Conservation (phyloP, 2,113 vertebrate genomes). For the Pholis gunnellus region DNA sequence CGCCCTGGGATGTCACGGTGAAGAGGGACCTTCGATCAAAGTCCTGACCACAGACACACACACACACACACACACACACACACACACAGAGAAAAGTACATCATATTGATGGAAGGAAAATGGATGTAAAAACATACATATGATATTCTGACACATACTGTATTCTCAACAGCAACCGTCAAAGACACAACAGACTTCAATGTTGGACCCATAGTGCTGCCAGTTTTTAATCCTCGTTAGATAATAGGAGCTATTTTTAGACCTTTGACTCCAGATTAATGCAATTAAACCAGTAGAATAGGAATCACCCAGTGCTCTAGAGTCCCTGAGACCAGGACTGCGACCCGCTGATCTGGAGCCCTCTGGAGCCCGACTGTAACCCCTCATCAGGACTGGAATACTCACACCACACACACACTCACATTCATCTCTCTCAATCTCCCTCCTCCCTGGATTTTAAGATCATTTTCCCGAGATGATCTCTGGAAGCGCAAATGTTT, state of each 20-base stretch:
- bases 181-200: neutral
- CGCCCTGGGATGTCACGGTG: constrained; percentile 71
- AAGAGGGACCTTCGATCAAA: constrained; percentile 77
- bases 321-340: constrained; percentile 1
- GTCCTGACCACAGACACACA: constrained; percentile 77
- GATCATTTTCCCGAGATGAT: constrained; percentile 33
- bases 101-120: neutral
- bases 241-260: constrained; percentile 23
- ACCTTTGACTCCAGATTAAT: neutral
- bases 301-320: constrained; percentile 12
- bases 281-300: constrained; percentile 28
- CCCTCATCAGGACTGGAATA: constrained; percentile 1
- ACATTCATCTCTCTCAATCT: neutral
- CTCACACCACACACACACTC: neutral
- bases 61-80: neutral
- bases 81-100: neutral
- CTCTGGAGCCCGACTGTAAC: neutral
- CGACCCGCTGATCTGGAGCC: constrained; percentile 21
- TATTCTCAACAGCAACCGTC: too few species aligned
- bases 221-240: neutral
- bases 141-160: neutral
- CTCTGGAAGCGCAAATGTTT: neutral
- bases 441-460: neutral
- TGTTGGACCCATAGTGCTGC: neutral
- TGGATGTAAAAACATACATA: neutral